A percentile compares a stretch with the other conserved stretches of the same genome.
These are phyloP conservation scores for Erythrolamprus reginae DNA, from an alignment of 2,113 vertebrate genomes.

Conservation along the genomic window DNA sequence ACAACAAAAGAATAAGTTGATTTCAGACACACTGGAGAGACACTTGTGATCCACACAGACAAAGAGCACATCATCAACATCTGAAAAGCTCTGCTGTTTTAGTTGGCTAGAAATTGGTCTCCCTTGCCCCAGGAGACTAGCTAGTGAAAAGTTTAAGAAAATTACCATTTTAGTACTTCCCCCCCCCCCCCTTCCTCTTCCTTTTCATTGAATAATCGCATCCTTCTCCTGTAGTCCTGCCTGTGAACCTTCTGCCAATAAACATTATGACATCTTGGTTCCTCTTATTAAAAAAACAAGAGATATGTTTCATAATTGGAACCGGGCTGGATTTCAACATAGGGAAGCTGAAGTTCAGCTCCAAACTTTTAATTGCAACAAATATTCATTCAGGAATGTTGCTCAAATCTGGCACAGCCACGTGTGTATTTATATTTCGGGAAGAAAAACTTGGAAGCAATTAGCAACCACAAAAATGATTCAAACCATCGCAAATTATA, in stretches of 20 bases:
- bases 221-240: background rate
- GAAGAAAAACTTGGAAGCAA: background rate
- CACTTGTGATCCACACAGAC: background rate
- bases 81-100: background rate
- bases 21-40: background rate
- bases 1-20: background rate
- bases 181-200: background rate
- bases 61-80: background rate
- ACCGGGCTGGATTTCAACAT: background rate
- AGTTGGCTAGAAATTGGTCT: background rate
- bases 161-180: background rate
- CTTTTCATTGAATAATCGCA: background rate
- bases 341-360: background rate
- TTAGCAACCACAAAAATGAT: background rate
- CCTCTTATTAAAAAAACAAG: conserved; percentile 18
- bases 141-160: background rate
- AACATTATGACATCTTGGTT: conserved; percentile 15
- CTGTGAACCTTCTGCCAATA: background rate
- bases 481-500: background rate
- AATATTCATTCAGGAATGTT: background rate
- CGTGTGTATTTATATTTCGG: background rate
- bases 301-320: background rate
- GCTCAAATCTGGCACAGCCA: background rate
- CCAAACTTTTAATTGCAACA: background rate
- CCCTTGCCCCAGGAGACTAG: background rate